phyloP scores from a whole-genome alignment of 1,140 invertebrate genomes.

The Aphaenogaster floridana region DNA sequence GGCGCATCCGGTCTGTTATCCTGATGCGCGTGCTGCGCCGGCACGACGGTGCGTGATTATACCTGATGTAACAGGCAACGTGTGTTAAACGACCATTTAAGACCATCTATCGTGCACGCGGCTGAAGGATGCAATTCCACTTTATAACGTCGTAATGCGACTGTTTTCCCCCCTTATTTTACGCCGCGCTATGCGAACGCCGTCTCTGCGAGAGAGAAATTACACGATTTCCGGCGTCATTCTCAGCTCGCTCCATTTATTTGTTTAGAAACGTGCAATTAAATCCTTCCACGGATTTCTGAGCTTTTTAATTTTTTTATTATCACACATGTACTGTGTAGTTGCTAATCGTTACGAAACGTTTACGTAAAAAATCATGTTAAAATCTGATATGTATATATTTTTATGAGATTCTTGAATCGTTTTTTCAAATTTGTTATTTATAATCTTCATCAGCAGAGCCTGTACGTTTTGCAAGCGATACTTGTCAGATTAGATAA shows the following conservation, averaged over 20 bases:
- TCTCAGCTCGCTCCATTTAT: background rate
- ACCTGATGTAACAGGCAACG: conserved; percentile 69
- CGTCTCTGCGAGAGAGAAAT: background rate
- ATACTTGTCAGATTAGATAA: background rate
- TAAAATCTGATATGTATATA: background rate
- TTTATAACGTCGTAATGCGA: conserved; percentile 60
- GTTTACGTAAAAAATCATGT: background rate
- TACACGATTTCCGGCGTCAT: background rate
- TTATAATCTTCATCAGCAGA: background rate
- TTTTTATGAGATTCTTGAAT: background rate
- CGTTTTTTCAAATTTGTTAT: no score
- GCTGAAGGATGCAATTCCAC: conserved; percentile 65
- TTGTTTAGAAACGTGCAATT: background rate
- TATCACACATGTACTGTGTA: background rate
- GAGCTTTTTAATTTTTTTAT: background rate
- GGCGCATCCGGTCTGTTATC: conserved; percentile 67
- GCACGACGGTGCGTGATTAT: conserved; percentile 54
- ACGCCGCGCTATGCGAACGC: background rate
- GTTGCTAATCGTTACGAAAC: background rate
- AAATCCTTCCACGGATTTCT: background rate
- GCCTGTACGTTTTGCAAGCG: background rate
- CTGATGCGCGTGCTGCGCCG: conserved; percentile 64
- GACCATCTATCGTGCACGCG: conserved; percentile 65
- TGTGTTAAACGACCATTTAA: conserved; percentile 74
- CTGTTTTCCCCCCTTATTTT: conserved; percentile 31